Base-by-base conservation (phyloP, 2,113 vertebrate genomes). In the Cyanoderma ruficeps region DNA sequence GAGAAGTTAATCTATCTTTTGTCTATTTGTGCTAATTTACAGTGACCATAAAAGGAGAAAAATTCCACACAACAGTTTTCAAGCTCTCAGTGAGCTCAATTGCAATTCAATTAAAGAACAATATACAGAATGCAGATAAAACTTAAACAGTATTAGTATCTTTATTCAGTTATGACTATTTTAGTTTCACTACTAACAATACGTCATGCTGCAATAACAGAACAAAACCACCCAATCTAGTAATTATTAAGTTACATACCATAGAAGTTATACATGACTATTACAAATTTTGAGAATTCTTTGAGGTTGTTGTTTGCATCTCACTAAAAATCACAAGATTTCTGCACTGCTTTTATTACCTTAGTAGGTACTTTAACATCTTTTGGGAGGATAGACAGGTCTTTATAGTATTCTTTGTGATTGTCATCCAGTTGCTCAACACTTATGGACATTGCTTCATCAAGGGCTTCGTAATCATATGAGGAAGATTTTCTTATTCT, bases 361-460 rank as follows among this genome's bases (percentile, higher is more conserved):
- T 99, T 98, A 63, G 99, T 99, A 65, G 99, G 99, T 61, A 99
- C 98, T 98, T 99, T 99, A 90, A 99, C 97, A 83, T 99, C 99
- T 71, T 99, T 99, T 83, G 99, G 98, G 24, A 99, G 90, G 59
- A 99, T 96, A 75, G 99, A 99, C 53, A 99, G 98, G 90, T 99
- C 99, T 93, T 97, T 99, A 97, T 99, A 99, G 83, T 99, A 98
- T 60, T 98, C 96, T 87, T 96, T 96, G 60, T 98, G 98, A 42
- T 99, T 97, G 11, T 98, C 98, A 82, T 98, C 97, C 39, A 99
- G 97, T 42, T 99, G 99, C 69, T 99, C 98, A 57, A 99, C 98
- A 94, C 99, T 99, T 65, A 99, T 99, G 44, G 98, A 98, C 99
- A 99, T 99, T 77, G 99, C 99, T 98, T 99, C 99, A 97, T 99